Base-by-base conservation (phyloP, 2,797 vertebrate genomes). In the Gallinago nigripennis region DNA sequence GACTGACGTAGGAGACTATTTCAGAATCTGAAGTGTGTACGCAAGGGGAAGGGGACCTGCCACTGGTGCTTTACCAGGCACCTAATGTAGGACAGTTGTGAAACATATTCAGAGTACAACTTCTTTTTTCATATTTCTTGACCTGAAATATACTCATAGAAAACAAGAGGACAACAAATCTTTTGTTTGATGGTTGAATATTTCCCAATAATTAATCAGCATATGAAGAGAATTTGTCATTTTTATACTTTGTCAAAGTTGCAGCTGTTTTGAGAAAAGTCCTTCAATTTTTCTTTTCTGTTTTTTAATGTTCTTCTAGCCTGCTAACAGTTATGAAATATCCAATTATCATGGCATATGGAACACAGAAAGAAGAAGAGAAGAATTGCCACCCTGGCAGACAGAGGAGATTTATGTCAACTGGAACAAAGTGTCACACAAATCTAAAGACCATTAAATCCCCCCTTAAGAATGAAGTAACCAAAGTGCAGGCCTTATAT, bases 351-450 rank as follows among this genome's bases (percentile, higher is more conserved):
- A 71, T 37, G 35, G 51, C 35, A 68, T 10, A 39, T 1, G 4
- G 51, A 84, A 45, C 16, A 80, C 16, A 48, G 31, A n/a, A 18
- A 31, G 57, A 12, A 21, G 51, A 60, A 46, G 41, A 39, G 28
- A 89, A 68, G 41, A 33, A 51, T 68, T 65, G 39, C 46, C 41
- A 56, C 23, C 43, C 2, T 0, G 2, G 16, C 27, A 76, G 56
- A 39, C 28, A 64, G 81, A 96, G 9, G 84, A 92, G 33, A 76
- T 97, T 90, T 97, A 97, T 6, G 35, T 95, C 64, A 98, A 96
- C 86, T 96, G 82, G 50, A 94, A 77, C 35, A 58, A 51, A 5
- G 12, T 92, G 33, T 89, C 82, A 60, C 57, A 30, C 3, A 95
- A 68, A 83, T 76, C 71, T 16, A 92, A 63, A 94, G 58, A 92